phyloP scores from a whole-genome alignment of 2,797 vertebrate genomes.

The Tolypeutes matacus region DNA sequence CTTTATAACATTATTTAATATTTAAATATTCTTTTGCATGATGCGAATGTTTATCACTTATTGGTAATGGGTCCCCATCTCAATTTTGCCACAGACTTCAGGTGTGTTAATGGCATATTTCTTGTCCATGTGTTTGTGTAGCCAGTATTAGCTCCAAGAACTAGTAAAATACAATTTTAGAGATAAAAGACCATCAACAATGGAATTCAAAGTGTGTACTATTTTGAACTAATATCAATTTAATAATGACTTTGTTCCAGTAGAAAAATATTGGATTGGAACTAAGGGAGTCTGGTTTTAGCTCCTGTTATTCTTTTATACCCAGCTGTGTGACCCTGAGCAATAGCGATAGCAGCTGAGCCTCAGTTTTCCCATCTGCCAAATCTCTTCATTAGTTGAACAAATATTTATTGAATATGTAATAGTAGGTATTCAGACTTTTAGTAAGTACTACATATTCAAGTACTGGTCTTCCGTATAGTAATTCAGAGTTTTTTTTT shows the following conservation, averaged over 20 bases:
- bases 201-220: not conserved
- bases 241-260: not conserved
- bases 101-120: not conserved
- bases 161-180: not conserved
- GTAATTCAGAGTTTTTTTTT: too few relatives aligned
- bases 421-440: not conserved
- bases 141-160: not conserved
- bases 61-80: not conserved
- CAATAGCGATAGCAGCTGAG: not conserved
- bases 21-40: not conserved
- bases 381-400: constrained; percentile 4
- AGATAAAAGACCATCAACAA: not conserved
- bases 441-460: not conserved
- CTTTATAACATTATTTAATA: not conserved
- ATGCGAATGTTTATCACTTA: not conserved
- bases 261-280: not conserved
- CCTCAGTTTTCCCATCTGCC: not conserved
- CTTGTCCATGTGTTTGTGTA: not conserved
- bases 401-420: constrained; percentile 19
- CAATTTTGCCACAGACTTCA: not conserved
- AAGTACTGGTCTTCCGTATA: not conserved
- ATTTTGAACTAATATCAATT: not conserved
- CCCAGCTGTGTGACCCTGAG: not conserved
- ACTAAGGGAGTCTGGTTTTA: not conserved
- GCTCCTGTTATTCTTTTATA: not conserved